Conservation (phyloP, 2,888 invertebrate genomes). For the Ceramica pisi region DNA sequence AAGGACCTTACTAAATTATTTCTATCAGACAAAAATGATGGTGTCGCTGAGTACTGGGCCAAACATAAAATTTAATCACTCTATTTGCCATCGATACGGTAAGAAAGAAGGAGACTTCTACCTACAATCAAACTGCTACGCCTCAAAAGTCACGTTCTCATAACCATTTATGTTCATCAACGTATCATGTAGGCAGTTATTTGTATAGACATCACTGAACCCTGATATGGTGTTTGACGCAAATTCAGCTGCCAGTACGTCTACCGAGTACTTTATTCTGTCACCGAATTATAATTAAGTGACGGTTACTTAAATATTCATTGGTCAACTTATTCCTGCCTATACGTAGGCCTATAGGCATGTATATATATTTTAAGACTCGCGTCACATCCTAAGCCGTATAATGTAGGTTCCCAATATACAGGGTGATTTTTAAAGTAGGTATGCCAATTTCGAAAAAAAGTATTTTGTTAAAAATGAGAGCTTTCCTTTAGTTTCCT, state of each 20-base stretch:
- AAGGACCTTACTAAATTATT: too few relatives aligned
- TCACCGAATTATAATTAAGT: neutral
- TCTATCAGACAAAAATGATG: too few relatives aligned
- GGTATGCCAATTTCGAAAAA: too few relatives aligned
- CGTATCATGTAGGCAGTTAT: slow-evolving; percentile 2
- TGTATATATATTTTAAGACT: neutral
- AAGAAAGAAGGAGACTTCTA: neutral
- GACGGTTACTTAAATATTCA: neutral
- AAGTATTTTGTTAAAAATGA: too few relatives aligned
- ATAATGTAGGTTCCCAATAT: neutral
- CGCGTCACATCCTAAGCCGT: slow-evolving; percentile 25
- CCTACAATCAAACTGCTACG: neutral
- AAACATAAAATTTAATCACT: too few relatives aligned
- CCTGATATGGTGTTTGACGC: slow-evolving; percentile 13
- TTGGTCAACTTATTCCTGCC: neutral
- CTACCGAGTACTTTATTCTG: slow-evolving; percentile 9
- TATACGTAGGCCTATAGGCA: neutral
- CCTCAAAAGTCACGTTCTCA: neutral
- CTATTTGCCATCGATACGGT: too few relatives aligned
- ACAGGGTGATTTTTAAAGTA: too few relatives aligned
- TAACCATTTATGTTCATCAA: neutral
- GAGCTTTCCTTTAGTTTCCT: too few relatives aligned
- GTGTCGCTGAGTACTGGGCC: too few relatives aligned
- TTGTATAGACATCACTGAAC: neutral
- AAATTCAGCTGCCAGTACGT: slow-evolving; percentile 23